Evolutionary conservation across 2,113 vertebrate species (phyloP), one percentile per base, ranked within the genome.

Genomic region (Coregonus clupeaformis): DNA sequence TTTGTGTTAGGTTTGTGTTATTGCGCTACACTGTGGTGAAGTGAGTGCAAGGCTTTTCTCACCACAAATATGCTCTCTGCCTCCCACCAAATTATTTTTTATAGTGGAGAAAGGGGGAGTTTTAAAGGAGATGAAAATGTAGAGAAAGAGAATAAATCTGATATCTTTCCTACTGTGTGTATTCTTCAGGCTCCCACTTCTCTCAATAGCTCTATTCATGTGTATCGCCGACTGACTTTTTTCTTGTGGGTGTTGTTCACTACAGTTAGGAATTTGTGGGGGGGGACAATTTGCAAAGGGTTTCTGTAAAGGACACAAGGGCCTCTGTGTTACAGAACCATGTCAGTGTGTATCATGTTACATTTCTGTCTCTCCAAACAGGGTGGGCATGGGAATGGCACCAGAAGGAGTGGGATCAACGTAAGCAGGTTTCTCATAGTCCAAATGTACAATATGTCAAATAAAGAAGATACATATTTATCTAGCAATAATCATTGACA

Each of bases 341-440:
- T 16, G 30, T 36, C 16, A 32, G 36, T 2, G 5, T 36, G 1
- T 32, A 36, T 67, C 29, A 32, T 36, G n/a, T 32, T 20, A 3
- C 16, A 67, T 32, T 14, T 77, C 30, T 74, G 18, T 32, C 16
- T 49, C 16, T 84, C 20, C 83, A 62, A 62, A 68, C n/a, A 93
- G 92, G 77, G 62, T 91, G 81, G 73, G 75, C 59, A 4, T 78
- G 79, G 79, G 76, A 83, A 68, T 91, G 89, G 45, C 73, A 36
- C 30, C 77, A 82, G 32, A 75, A 67, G 0, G 47, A 76, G 82
- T 78, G 82, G 55, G 78, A 83, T 14, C 68, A 80, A 60, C 68
- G 92, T 93, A 71, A 75, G 88, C 55, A 63, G 20, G 36, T 14
- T 55, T 72, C 30, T 49, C 66, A 3, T 64, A 2, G 7, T 72